Evolutionary conservation across 2,888 invertebrate species (phyloP).

Genomic region (Leptinotarsa haldemani): DNA sequence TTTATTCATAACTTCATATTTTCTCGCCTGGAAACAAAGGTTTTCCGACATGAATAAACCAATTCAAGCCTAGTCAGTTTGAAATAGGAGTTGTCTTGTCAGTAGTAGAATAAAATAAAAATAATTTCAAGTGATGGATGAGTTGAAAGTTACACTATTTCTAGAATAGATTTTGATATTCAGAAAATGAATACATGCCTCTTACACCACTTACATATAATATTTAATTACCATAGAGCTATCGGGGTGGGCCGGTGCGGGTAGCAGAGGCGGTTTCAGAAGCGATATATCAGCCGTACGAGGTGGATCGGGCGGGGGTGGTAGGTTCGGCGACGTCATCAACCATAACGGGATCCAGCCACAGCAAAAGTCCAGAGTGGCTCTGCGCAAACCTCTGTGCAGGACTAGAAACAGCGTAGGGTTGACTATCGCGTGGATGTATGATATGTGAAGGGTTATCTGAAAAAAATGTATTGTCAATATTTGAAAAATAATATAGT

Average conservation of each 20-base stretch:
- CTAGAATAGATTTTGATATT: neutral
- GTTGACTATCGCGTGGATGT: slow-evolving; percentile 88
- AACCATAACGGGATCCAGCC: slow-evolving; percentile 68
- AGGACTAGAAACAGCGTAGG: slow-evolving; percentile 83
- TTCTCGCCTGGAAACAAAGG: no score
- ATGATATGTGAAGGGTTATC: slow-evolving; percentile 88
- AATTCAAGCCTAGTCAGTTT: no score
- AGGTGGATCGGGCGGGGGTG: slow-evolving; percentile 73
- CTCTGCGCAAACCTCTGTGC: slow-evolving; percentile 80
- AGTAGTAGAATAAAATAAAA: no score
- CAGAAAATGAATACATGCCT: slow-evolving; percentile 48
- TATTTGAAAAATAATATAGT: neutral
- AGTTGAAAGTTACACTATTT: neutral
- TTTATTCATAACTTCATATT: no score
- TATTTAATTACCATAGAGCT: slow-evolving; percentile 70
- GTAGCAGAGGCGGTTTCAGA: slow-evolving; percentile 71
- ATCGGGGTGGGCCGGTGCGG: slow-evolving; percentile 67
- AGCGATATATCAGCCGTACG: slow-evolving; percentile 71
- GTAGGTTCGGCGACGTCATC: slow-evolving; percentile 66
- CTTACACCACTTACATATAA: slow-evolving; percentile 69
- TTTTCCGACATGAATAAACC: no score
- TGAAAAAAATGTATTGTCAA: slow-evolving; percentile 63
- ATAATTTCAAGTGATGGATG: no score
- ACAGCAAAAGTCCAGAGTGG: slow-evolving; percentile 80
- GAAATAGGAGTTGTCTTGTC: no score